A percentile compares a stretch with the other conserved stretches of the same genome.
phyloP scores from a whole-genome alignment of 2,797 vertebrate genomes.

The Falco cherrug region DNA sequence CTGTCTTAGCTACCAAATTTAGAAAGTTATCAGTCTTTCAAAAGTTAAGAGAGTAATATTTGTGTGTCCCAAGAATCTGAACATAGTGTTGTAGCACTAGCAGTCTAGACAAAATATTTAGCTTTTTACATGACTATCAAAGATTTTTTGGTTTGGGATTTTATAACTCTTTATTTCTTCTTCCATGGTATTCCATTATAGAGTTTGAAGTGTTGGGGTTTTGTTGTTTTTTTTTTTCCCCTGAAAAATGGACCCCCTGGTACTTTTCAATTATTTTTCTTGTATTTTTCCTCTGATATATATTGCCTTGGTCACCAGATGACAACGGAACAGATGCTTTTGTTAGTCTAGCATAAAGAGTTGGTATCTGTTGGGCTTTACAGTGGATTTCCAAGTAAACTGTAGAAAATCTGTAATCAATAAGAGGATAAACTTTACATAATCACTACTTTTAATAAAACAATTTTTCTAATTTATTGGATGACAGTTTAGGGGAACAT shows the following conservation, averaged over 20 bases:
- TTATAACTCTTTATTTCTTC: background rate
- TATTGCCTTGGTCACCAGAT: background rate
- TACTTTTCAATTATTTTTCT: background rate
- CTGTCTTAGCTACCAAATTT: background rate
- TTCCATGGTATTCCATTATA: background rate
- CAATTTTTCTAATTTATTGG: background rate
- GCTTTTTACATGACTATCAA: background rate
- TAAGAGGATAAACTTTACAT: conserved; percentile 34
- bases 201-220: background rate
- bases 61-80: background rate
- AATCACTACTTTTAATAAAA: background rate
- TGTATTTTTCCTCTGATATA: background rate
- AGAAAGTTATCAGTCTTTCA: background rate
- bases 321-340: background rate
- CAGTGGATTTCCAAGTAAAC: conserved; percentile 44
- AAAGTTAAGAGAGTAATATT: background rate
- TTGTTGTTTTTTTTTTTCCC: background rate
- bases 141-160: background rate
- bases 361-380: conserved; percentile 51
- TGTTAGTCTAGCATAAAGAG: conserved; percentile 24
- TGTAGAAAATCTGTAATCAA: conserved; percentile 47
- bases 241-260: background rate
- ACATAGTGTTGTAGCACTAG: background rate
- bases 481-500: background rate
- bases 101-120: background rate